phyloP scores from a whole-genome alignment of 2,113 vertebrate species.

The Casuarius casuarius region DNA sequence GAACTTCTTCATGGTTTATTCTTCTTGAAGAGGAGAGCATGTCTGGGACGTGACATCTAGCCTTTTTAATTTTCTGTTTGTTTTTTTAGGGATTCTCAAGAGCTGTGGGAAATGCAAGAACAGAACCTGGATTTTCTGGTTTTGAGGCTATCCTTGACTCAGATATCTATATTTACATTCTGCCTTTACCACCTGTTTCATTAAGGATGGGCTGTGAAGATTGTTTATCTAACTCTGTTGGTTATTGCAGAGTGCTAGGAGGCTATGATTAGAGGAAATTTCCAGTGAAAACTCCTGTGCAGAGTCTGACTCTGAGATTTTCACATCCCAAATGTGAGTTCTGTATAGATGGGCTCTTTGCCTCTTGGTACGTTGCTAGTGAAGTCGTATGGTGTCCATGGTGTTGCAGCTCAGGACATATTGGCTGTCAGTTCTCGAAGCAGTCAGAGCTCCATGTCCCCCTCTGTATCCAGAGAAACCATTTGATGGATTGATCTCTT shows the following conservation, averaged over 20 bases:
- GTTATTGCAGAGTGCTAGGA: background rate
- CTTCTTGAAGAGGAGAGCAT: background rate
- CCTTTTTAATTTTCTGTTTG: too few relatives aligned
- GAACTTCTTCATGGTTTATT: too few relatives aligned
- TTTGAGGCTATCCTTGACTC: too few relatives aligned
- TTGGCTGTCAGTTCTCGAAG: background rate
- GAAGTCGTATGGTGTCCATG: rapidly evolving
- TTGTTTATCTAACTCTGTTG: background rate
- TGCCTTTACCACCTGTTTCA: background rate
- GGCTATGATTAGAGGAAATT: background rate
- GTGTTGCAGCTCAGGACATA: background rate
- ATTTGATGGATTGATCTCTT: background rate
- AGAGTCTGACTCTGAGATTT: background rate
- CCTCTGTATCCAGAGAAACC: background rate
- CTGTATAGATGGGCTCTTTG: background rate
- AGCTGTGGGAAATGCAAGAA: too few relatives aligned
- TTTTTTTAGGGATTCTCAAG: too few relatives aligned
- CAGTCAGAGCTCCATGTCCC: rapidly evolving
- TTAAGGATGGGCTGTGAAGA: background rate
- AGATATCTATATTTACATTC: background rate
- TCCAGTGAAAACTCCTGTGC: background rate
- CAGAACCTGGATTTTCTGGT: background rate
- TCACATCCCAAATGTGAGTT: background rate
- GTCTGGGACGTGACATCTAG: background rate
- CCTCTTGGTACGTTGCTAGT: background rate